Evolutionary conservation across 2,797 vertebrate species (phyloP).

Genomic region (Nasua narica): DNA sequence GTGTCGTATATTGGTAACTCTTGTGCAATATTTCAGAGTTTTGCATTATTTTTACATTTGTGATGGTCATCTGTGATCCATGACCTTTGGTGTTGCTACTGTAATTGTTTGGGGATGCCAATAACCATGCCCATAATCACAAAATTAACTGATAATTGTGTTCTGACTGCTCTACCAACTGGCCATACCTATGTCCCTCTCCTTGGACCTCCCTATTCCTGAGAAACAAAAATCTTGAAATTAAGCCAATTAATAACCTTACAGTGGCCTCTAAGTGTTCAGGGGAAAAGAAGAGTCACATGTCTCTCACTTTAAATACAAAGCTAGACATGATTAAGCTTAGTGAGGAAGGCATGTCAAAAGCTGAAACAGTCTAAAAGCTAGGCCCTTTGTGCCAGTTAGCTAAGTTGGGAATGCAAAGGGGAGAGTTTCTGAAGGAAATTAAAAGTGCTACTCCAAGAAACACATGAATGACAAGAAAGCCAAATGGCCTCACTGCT

Average conservation of each 20-base stretch:
- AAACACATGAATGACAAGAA: not conserved
- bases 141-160: not conserved
- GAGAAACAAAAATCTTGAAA: not conserved
- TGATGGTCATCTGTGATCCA: not conserved
- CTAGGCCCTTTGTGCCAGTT: not conserved
- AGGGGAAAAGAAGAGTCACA: not conserved
- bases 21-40: not conserved
- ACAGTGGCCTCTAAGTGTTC: not conserved
- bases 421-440: not conserved
- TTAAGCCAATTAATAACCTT: not conserved
- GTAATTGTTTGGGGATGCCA: not conserved
- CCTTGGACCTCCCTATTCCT: not conserved
- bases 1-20: not conserved
- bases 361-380: not conserved
- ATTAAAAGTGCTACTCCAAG: not conserved
- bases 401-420: not conserved
- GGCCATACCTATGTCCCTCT: not conserved
- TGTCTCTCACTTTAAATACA: not conserved
- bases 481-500: not conserved
- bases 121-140: not conserved
- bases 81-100: not conserved
- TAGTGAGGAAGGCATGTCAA: not conserved
- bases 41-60: not conserved
- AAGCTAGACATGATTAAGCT: not conserved
- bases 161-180: not conserved